Percentiles rank a stretch among this genome's conserved stretches.
Evolutionary conservation across 2,113 vertebrate species (phyloP).

Genomic region (Salvelinus fontinalis): DNA sequence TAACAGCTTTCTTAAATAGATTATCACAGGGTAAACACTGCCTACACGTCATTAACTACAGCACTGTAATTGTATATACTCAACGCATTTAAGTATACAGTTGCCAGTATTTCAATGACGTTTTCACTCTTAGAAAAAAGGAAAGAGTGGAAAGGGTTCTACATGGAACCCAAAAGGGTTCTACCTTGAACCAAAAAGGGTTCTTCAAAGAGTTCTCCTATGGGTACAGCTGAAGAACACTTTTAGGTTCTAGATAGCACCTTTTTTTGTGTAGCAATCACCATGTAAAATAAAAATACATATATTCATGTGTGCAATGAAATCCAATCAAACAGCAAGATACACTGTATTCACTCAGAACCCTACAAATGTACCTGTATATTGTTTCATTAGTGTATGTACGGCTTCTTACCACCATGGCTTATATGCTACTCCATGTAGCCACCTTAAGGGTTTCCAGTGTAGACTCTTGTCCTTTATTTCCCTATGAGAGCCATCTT

Average conservation of each 20-base stretch:
- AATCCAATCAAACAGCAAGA: slow-evolving; percentile 61
- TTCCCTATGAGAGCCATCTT: slow-evolving; percentile 65
- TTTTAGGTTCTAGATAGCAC: not conserved
- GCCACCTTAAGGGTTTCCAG: slow-evolving; percentile 43
- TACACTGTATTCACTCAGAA: slow-evolving; percentile 48
- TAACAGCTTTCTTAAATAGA: too few relatives aligned
- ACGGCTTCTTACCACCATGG: slow-evolving; percentile 51
- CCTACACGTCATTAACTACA: not conserved
- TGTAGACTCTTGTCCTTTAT: slow-evolving; percentile 64
- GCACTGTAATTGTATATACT: not conserved
- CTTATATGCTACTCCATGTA: slow-evolving; percentile 37
- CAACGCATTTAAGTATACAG: not conserved
- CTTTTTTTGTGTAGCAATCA: slow-evolving; percentile 26
- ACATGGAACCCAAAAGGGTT: too few relatives aligned
- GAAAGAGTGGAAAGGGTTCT: not conserved
- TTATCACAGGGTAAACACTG: too few relatives aligned
- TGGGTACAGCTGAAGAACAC: too few relatives aligned
- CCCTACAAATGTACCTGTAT: slow-evolving; percentile 55
- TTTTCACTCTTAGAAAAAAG: too few relatives aligned
- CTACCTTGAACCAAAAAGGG: too few relatives aligned
- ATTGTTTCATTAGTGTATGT: slow-evolving; percentile 65
- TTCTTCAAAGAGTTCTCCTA: too few relatives aligned
- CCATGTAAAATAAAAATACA: slow-evolving; percentile 9
- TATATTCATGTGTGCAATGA: slow-evolving; percentile 51
- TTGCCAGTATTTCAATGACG: slow-evolving; percentile 3